A percentile compares a stretch with the other conserved stretches of the same genome.
Conservation (phyloP, 2,113 vertebrate species). For the Tenrec ecaudatus region DNA sequence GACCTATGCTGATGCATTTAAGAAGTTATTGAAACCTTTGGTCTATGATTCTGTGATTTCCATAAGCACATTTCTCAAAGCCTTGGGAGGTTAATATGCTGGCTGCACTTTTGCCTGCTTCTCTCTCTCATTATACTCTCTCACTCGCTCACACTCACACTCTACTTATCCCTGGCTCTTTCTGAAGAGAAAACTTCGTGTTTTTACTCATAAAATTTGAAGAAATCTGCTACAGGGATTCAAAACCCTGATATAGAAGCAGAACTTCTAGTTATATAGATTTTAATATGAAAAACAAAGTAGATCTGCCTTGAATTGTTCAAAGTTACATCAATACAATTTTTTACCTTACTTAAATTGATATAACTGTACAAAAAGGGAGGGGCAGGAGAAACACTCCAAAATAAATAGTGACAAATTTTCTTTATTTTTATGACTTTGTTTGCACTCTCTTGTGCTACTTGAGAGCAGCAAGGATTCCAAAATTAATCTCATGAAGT, state of each 20-base stretch:
- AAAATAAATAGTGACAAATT: slow-evolving; percentile 7
- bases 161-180: neutral
- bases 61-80: neutral
- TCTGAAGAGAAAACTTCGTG: slow-evolving; percentile 19
- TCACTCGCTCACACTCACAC: neutral
- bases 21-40: neutral
- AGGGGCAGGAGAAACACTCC: neutral
- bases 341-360: slow-evolving; percentile 14
- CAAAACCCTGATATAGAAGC: neutral
- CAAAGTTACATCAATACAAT: slow-evolving; percentile 13
- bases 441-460: slow-evolving; percentile 20
- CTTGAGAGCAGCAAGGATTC: slow-evolving; percentile 51
- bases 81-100: neutral
- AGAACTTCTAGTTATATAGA: neutral
- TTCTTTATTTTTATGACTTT: slow-evolving; percentile 22
- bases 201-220: neutral
- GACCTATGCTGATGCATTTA: neutral
- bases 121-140: neutral
- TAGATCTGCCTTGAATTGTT: slow-evolving; percentile 5
- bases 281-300: slow-evolving; percentile 17
- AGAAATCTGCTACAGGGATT: too few species aligned
- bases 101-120: neutral
- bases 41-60: neutral
- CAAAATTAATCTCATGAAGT: neutral
- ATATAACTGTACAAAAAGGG: neutral